Evolutionary conservation across 37 sponge, comb jelly and placozoan genomes (phyloP).

Genomic region (Beroe forskalii): DNA sequence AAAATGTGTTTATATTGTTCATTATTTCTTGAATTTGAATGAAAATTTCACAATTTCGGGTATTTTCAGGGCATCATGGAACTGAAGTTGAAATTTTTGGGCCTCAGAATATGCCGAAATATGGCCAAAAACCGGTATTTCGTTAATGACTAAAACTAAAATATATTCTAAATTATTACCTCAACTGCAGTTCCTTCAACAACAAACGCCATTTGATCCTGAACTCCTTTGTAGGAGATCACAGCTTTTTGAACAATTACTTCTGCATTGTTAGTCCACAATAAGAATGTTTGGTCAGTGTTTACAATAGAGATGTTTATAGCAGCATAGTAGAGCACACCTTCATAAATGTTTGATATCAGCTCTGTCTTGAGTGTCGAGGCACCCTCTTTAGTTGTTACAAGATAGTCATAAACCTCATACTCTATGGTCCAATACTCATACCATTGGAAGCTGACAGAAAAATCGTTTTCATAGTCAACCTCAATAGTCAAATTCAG

Average conservation of each 20-base stretch:
- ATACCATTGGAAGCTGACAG: neutral
- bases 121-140: too few relatives aligned
- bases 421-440: neutral
- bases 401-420: neutral
- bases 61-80: too few relatives aligned
- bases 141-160: too few relatives aligned
- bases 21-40: too few relatives aligned
- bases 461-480: neutral
- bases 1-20: too few relatives aligned
- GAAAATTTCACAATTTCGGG: too few relatives aligned
- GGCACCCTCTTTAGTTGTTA: neutral
- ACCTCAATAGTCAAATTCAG: neutral
- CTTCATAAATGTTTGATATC: neutral
- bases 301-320: neutral
- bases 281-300: neutral
- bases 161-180: too few relatives aligned
- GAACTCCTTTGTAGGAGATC: neutral
- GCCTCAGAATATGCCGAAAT: too few relatives aligned
- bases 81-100: too few relatives aligned
- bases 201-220: neutral
- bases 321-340: neutral
- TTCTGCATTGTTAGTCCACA: neutral
- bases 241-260: neutral
- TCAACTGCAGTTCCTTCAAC: neutral
- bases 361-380: neutral